Conservation (phyloP, 2,888 invertebrate species). For the Beris morrisii region DNA sequence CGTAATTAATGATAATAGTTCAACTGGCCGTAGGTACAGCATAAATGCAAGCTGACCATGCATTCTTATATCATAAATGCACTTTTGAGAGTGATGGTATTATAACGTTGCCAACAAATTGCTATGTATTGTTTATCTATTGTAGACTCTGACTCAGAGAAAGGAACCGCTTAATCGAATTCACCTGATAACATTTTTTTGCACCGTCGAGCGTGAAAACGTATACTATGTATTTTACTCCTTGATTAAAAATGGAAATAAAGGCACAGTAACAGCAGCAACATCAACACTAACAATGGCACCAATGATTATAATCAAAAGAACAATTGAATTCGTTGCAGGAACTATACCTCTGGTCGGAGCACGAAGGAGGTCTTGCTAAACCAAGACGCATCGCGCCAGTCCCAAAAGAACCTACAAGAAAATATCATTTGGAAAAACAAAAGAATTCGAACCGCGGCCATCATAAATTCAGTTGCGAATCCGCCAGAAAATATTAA, state of each 20-base stretch:
- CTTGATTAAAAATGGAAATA: slow-evolving; percentile 16
- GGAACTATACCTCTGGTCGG: slow-evolving; percentile 10
- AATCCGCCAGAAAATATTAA: slow-evolving; percentile 39
- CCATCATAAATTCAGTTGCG: slow-evolving; percentile 38
- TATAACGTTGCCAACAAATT: too few species aligned
- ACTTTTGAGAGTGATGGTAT: too few species aligned
- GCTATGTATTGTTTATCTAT: too few species aligned
- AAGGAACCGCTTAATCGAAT: not conserved
- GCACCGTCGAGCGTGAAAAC: slow-evolving; percentile 38
- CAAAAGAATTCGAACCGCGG: slow-evolving; percentile 22
- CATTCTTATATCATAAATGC: too few species aligned
- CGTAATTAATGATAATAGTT: too few species aligned
- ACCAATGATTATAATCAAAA: slow-evolving; percentile 30
- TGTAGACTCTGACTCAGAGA: too few species aligned
- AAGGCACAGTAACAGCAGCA: slow-evolving; percentile 20
- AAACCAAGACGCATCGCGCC: not conserved
- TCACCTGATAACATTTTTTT: slow-evolving; percentile 30
- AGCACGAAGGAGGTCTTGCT: slow-evolving; percentile 4
- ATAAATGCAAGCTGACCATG: too few species aligned
- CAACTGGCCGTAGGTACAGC: too few species aligned
- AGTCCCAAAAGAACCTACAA: slow-evolving; percentile 26
- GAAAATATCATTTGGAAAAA: slow-evolving; percentile 8
- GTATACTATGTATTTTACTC: slow-evolving; percentile 10
- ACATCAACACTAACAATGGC: slow-evolving; percentile 27
- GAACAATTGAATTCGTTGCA: slow-evolving; percentile 24